Evolutionary conservation across 92 coral and sea anemone species (phyloP).

Genomic region (Parazoanthus darwini): DNA sequence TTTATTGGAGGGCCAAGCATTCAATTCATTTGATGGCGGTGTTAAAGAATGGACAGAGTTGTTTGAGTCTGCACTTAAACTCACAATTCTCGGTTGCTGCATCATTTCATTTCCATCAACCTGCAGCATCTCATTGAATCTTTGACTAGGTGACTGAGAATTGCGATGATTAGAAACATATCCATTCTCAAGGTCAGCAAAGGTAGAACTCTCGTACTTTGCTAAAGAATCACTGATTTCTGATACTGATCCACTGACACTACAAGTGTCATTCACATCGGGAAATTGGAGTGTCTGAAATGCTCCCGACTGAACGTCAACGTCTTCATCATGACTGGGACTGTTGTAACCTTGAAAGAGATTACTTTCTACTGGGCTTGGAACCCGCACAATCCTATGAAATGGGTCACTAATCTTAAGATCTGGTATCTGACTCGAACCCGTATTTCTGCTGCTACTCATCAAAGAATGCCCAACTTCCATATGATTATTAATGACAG

Average conservation of each 20-base stretch:
- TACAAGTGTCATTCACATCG: not conserved
- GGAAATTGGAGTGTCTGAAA: not conserved
- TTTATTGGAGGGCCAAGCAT: not conserved
- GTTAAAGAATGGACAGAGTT: not conserved
- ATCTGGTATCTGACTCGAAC: not conserved
- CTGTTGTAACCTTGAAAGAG: not conserved
- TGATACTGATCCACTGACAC: not conserved
- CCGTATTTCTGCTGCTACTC: not conserved
- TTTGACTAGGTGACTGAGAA: slow-evolving; percentile 33
- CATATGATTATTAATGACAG: not conserved
- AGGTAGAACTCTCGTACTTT: not conserved
- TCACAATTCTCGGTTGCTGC: not conserved
- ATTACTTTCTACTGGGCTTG: slow-evolving; percentile 1
- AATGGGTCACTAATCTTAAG: slow-evolving; percentile 12
- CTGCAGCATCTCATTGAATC: slow-evolving; percentile 37
- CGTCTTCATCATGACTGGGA: not conserved
- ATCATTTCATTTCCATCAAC: slow-evolving; percentile 9
- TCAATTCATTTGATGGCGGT: not conserved
- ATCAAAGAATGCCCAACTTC: not conserved
- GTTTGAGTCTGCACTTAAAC: not conserved
- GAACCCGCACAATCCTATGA: not conserved
- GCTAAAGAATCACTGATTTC: not conserved
- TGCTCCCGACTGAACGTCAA: not conserved
- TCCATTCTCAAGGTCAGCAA: slow-evolving; percentile 10
- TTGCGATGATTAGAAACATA: not conserved